These are phyloP conservation scores for Argyresthia albistria DNA, from an alignment of 2,888 invertebrate genomes.

Conservation along the genomic window DNA sequence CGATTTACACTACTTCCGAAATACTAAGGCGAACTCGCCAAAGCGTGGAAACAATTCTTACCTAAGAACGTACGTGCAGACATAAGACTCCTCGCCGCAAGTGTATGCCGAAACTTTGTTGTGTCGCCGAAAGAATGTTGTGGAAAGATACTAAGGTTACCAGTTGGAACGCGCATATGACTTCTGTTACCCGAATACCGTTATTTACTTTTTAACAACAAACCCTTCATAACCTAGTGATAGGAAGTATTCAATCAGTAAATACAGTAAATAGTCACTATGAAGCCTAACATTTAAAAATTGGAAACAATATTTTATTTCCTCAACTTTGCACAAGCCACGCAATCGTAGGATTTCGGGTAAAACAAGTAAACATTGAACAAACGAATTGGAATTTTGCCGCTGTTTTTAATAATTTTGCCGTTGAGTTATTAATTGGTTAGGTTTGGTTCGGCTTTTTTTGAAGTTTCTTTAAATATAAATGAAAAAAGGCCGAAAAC, in stretches of 20 bases:
- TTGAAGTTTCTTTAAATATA: too few relatives aligned
- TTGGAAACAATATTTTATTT: too few relatives aligned
- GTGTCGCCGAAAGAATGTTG: slow-evolving; percentile 24
- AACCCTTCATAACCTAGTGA: too few relatives aligned
- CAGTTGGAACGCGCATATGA: neutral
- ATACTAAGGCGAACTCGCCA: slow-evolving; percentile 44
- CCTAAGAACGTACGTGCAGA: slow-evolving; percentile 9
- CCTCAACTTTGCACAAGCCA: neutral
- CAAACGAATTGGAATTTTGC: too few relatives aligned
- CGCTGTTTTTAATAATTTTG: too few relatives aligned
- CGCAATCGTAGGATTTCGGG: neutral
- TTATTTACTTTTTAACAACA: too few relatives aligned
- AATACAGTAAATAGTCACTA: too few relatives aligned
- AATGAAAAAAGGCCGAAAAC: neutral
- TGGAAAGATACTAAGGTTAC: slow-evolving; percentile 7
- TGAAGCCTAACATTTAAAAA: too few relatives aligned
- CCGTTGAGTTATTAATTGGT: too few relatives aligned
- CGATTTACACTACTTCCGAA: slow-evolving; percentile 69
- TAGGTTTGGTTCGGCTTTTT: too few relatives aligned
- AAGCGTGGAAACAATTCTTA: slow-evolving; percentile 29
- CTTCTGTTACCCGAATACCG: neutral
- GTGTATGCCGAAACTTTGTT: slow-evolving; percentile 26
- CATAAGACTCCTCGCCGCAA: slow-evolving; percentile 8
- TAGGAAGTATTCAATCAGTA: too few relatives aligned
- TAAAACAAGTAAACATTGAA: neutral